Base-by-base conservation (phyloP, 2,797 vertebrate genomes). In the Phylloscopus collybita region DNA sequence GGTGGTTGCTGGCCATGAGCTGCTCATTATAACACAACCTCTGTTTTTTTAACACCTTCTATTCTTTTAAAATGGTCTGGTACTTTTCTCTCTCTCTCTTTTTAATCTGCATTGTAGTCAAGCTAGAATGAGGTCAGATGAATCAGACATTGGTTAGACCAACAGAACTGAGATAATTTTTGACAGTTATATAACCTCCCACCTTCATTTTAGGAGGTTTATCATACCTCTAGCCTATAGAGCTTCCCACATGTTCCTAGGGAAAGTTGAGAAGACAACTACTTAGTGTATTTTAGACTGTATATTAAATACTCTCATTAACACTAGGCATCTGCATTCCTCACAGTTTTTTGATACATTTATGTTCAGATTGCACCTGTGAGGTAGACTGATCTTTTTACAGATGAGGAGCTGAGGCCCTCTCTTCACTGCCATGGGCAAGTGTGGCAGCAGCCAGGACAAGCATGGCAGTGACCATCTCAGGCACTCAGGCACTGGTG, bases 91-190 rank as follows among this genome's bases (percentile, higher is more conserved):
- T 38, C 38, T 38, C 38, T 38, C 38, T 38, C 38, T 38, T 30
- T 59, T 34, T 8, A 4, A 54, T 59, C 62, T 91, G 25, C 36
- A 42, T n/a, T 75, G 25, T 49, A 76, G 47, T 80, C 40, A 53
- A 62, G 47, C 80, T 91, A 56, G 54, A 72, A 50, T 72, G 88
- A 86, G 73, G 74, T 92, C 66, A 84, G 70, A 82, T 88, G 78
- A 95, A 75, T 92, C 90, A 95, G 80, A 78, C 29, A 11, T 54
- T 95, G 29, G 61, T 86, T 81, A 93, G 94, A 84, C 49, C 56
- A 92, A 94, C 26, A 93, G 76, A 92, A 86, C 38, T 36, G 66
- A 88, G 76, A 90, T 93, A 86, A 73, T 49, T 92, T 90, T 94
- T 95, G 87, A 75, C 73, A 84, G 49, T 60, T 90, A 61, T 65